Evolutionary conservation across 2,888 invertebrate species (phyloP).

Genomic region (Halocaridina rubra): DNA sequence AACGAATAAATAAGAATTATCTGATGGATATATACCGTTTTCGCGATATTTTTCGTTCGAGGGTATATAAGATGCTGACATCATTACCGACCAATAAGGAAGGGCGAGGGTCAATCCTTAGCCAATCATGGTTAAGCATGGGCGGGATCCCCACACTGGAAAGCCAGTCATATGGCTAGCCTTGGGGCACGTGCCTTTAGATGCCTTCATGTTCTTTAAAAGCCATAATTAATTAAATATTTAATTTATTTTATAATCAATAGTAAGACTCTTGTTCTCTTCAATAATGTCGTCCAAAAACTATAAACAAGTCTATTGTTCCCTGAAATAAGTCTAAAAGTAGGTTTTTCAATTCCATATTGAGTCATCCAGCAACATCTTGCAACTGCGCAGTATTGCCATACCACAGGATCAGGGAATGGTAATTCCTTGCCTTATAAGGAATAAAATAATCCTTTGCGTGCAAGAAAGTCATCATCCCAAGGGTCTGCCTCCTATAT

Average conservation of each 20-base stretch:
- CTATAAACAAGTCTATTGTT: too few species aligned
- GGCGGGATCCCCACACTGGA: not conserved
- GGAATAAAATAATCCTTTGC: not conserved
- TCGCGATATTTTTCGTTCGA: not conserved
- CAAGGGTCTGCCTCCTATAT: not conserved
- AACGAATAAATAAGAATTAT: too few species aligned
- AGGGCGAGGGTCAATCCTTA: not conserved
- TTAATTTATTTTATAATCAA: too few species aligned
- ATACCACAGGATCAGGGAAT: not conserved
- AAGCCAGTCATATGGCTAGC: not conserved
- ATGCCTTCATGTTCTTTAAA: not conserved
- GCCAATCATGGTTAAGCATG: conserved; percentile 11
- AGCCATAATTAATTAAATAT: too few species aligned
- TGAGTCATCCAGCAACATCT: not conserved
- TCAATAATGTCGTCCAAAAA: too few species aligned
- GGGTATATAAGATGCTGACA: conserved; percentile 25
- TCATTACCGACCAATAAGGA: conserved; percentile 15
- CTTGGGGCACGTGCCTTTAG: conserved; percentile 18
- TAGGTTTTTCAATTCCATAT: not conserved
- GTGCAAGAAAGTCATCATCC: conserved; percentile 9
- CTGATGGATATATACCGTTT: not conserved
- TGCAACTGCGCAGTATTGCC: not conserved
- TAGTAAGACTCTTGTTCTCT: too few species aligned
- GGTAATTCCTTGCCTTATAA: conserved; percentile 29
- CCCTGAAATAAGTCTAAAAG: too few species aligned